phyloP scores from a whole-genome alignment of 35 echinoderm and acorn worm genomes.

The Acanthaster planci region DNA sequence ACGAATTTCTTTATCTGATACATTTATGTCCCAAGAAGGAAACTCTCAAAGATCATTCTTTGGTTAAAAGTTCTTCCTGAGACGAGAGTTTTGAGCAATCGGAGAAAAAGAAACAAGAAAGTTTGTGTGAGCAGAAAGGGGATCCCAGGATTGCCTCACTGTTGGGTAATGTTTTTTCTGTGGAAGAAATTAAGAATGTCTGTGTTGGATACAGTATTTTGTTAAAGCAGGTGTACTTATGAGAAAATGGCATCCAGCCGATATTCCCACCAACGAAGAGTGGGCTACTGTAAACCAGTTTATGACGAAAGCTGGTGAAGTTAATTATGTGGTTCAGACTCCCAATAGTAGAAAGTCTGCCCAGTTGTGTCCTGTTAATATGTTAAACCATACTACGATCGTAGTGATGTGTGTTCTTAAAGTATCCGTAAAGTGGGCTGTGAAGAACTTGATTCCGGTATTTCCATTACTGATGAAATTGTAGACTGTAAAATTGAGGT shows the following conservation, averaged over 20 bases:
- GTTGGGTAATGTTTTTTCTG: not conserved
- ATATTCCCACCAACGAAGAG: conserved; percentile 27
- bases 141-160: conserved; percentile 31
- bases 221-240: conserved; percentile 50
- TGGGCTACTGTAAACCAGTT: conserved; percentile 44
- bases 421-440: no score
- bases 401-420: no score
- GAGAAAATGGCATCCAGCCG: conserved; percentile 65
- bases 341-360: no score
- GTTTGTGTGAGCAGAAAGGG: conserved; percentile 16
- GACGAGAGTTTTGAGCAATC: not conserved
- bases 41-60: not conserved
- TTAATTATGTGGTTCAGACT: no score
- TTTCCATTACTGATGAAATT: no score
- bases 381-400: no score
- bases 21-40: not conserved
- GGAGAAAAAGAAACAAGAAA: not conserved
- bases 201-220: conserved; percentile 31
- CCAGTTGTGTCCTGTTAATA: no score
- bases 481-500: no score
- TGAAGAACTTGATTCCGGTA: no score
- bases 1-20: not conserved
- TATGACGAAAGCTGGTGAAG: no score
- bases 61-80: not conserved
- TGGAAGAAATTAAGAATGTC: conserved; percentile 22